Evolutionary conservation across 2,797 vertebrate genomes (phyloP), one percentile per base, ranked within the genome.

Genomic region (Sparidentex hasta): DNA sequence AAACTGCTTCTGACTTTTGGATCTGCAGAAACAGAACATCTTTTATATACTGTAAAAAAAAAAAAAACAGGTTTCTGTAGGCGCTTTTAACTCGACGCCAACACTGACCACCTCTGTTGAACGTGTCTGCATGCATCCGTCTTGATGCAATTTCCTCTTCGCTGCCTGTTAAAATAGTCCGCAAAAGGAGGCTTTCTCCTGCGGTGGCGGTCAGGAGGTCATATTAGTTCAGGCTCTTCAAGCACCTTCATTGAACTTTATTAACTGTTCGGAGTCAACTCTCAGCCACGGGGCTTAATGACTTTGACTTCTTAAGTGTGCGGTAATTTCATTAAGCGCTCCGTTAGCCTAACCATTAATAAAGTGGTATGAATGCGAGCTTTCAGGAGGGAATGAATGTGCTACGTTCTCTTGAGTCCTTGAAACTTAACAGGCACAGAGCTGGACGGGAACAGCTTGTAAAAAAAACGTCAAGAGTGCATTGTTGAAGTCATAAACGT

Each of bases 121-220:
- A 2, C 67, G 73, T 72, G 78, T 66, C 71, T 80, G 56, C 81
- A 84, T 57, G 48, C 66, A 41, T 71, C 43, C 29, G 38, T 44
- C 77, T 71, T 69, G 27, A 74, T 73, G 80, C 71, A 74, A 91
- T 91, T 93, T 92, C 87, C 88, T 83, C 70, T 77, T 70, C 20
- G 3, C 64, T 38, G 77, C 81, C 85, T 89, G 82, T 88, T 88
- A 87, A 90, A 91, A 86, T 63, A 89, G 46, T 70, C 46, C 0
- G n/a, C 74, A 83, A 80, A 92, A 90, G 77, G 90, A 86, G 82
- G 68, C 79, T 29, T 94, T 93, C 86, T 93, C 59, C 78, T 29
- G 50, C 80, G 74, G 80, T 65, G 84, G 86, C 29, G 27, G 79
- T 90, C 87, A 82, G 79, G 81, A 87, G 85, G 88, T 93, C 85